Evolutionary conservation across 1,140 invertebrate species (phyloP), one percentile per base, ranked within the genome.

Genomic region (Dendroctonus ponderosae): DNA sequence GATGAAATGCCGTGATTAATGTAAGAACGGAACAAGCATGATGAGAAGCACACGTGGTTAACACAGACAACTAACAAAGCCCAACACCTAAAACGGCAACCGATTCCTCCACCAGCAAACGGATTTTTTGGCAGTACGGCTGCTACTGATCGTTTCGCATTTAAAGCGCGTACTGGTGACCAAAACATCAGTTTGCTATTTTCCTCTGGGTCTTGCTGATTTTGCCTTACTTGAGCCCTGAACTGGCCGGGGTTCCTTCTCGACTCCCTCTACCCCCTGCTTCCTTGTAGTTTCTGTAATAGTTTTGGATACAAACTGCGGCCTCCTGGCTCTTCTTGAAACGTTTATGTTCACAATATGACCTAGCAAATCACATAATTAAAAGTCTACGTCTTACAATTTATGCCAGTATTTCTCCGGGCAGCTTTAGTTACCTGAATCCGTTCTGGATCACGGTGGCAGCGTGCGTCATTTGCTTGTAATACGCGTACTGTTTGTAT

Each of bases 381-480:
- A 49, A 60, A 49, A 48, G 44, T 58, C 9, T 7, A n/a, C 7
- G 3, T 3, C 26, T 2, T 26, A 26, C 26, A 26, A 26, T 26
- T 26, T 26, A 2, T 26, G 26, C 26, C 26, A 26, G 26, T 1
- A 26, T 26, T 26, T 26, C 1, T 26, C 26, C 26, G 3, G 26
- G 26, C 26, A 26, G 26, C 26, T 26, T 26, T 8, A 51, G 50
- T 62, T 57, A 62, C 66, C 66, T 68, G 38, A 70, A 79, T 59
- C 78, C 75, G 70, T 78, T 76, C 57, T 78, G 75, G 61, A 90
- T 89, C 12, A 89, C 82, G 56, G 91, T 86, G 0, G 93, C 93
- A 14, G 93, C 93, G 70, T 89, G 88, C 7, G 90, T 92, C 89
- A 94, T 93, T 78, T 94, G 91, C 74, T 93, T 92, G 79, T 92